phyloP scores from a whole-genome alignment of 2,888 invertebrate species.

The Beris chalybata region DNA sequence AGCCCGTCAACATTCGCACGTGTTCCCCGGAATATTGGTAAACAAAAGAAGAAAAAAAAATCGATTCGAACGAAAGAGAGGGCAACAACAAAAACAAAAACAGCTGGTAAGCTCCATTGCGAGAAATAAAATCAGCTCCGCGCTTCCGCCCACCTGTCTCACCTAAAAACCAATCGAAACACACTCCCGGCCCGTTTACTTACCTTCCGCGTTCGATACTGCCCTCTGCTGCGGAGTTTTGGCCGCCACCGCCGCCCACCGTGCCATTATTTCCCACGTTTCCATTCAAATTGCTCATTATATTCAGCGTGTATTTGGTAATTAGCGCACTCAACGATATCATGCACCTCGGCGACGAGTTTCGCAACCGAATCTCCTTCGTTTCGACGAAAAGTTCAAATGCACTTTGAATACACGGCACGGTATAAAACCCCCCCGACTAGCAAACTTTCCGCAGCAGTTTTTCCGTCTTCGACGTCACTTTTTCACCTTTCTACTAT shows the following conservation, averaged over 20 bases:
- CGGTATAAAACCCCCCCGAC: background rate
- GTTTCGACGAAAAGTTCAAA: background rate
- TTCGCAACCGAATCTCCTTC: constrained; percentile 8
- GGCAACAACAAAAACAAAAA: constrained; percentile 10
- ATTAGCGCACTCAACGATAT: constrained; percentile 55
- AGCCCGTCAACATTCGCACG: too few relatives aligned
- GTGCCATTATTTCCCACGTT: constrained; percentile 35
- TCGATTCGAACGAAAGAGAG: too few relatives aligned
- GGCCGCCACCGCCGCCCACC: constrained; percentile 34
- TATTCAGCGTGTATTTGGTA: constrained; percentile 53
- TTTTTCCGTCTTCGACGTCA: background rate
- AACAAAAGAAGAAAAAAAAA: too few relatives aligned
- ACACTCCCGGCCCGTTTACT: background rate
- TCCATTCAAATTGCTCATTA: constrained; percentile 54
- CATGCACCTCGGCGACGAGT: constrained; percentile 46
- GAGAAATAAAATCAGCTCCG: background rate
- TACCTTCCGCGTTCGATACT: constrained; percentile 53
- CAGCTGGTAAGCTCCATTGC: background rate
- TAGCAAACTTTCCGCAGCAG: background rate
- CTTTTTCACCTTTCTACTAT: background rate
- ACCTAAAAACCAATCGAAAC: background rate
- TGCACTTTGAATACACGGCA: background rate
- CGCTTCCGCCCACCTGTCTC: background rate
- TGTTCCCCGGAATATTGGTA: too few relatives aligned
- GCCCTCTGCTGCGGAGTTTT: constrained; percentile 54